Evolutionary conservation across 1,140 invertebrate genomes (phyloP).

Genomic region (Lepidurus apus): DNA sequence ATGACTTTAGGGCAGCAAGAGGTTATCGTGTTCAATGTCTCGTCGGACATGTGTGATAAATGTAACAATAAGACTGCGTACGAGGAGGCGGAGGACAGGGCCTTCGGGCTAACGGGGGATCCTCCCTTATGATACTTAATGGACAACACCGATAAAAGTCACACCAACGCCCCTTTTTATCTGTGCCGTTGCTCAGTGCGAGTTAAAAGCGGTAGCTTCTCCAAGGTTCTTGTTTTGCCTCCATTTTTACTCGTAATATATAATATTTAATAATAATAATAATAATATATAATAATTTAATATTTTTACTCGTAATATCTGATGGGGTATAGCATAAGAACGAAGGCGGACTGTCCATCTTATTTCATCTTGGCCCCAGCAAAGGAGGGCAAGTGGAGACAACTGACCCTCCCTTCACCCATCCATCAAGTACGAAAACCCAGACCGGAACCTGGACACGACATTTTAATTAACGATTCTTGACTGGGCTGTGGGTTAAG

Average conservation of each 20-base stretch:
- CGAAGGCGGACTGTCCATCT: no score
- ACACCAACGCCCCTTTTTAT: neutral
- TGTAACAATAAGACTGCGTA: neutral
- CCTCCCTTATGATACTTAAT: slow-evolving; percentile 2
- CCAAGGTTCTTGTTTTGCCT: no score
- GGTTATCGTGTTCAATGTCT: neutral
- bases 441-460: neutral
- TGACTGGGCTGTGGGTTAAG: neutral
- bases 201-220: neutral
- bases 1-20: neutral
- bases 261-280: no score
- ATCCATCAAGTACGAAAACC: neutral
- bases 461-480: slow-evolving; percentile 22
- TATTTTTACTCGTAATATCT: no score
- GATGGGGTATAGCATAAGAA: no score
- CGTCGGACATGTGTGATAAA: neutral
- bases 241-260: no score
- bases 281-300: no score
- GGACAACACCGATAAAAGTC: slow-evolving; percentile 14
- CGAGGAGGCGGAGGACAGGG: neutral
- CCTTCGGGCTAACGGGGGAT: neutral
- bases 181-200: neutral
- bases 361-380: neutral
- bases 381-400: neutral
- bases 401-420: neutral